Evolutionary conservation across 1,140 invertebrate species (phyloP), one percentile per base, ranked within the genome.

Genomic region (Drosophila repletoides): DNA sequence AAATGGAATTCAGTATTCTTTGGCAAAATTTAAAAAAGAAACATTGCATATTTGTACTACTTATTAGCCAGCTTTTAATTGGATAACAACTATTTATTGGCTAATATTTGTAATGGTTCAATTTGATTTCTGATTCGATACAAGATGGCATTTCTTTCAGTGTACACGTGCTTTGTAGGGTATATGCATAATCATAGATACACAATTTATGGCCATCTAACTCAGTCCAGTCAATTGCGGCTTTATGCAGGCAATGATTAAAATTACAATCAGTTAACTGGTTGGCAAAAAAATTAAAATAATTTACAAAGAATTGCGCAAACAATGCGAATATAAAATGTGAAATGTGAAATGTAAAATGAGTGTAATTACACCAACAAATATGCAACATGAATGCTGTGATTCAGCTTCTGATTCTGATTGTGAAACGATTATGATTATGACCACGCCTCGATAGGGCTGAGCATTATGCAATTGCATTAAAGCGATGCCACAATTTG

Each of bases 391-490:
- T 49, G 36, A 43, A 10, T 48, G 31, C 22, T 67, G 34, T 21
- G 31, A 38, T 34, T 41, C 15, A 5, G 10, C 51, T 34, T 60
- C 29, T n/a, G 38, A 51, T 67, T 66, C 12, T 61, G 28, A 55
- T 45, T 51, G 21, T 34, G n/a, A n/a, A 12, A 36, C 6, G 22
- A 68, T 46, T 38, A 63, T 63, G 29, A 24, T 45, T 52, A 31
- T 36, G 21, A 45, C 19, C 46, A 61, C 34, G 34, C 58, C 34
- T n/a, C n/a, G n/a, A n/a, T 51, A 21, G 46, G 41, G 36, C 36
- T 43, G 6, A 14, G 26, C 22, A 43, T 61, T 75, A 48, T 60
- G 72, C 60, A 56, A 76, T 65, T 41, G 59, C 72, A 66, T 70
- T 70, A 65, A 31, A 58, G 21, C 36, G n/a, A 34, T 60, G 38